phyloP scores from a whole-genome alignment of 2,113 vertebrate genomes.

The Todiramphus chloris region DNA sequence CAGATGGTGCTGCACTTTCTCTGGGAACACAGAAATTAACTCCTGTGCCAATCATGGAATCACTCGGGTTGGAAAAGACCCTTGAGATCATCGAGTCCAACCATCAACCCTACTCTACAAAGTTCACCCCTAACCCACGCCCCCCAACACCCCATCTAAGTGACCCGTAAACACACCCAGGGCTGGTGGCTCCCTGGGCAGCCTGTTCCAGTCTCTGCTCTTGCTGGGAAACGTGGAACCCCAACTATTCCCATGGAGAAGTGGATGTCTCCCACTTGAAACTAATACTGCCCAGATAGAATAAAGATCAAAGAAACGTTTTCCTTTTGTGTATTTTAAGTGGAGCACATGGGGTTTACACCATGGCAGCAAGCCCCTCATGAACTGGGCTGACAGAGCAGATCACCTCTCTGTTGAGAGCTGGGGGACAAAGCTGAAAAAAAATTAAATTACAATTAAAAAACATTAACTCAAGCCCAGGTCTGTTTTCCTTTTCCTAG shows the following conservation, averaged over 20 bases:
- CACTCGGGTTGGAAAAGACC: too few species aligned
- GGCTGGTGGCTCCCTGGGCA: too few species aligned
- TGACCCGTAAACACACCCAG: too few species aligned
- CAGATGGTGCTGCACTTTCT: not conserved
- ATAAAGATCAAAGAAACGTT: not conserved
- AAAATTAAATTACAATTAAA: not conserved
- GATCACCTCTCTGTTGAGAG: not conserved
- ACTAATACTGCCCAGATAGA: not conserved
- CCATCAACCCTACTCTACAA: too few species aligned
- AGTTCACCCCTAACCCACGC: too few species aligned
- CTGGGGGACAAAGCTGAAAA: not conserved
- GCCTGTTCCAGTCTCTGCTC: too few species aligned
- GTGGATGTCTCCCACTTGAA: not conserved
- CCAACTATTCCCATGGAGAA: not conserved
- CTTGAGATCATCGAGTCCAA: too few species aligned
- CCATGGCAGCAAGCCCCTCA: rapidly evolving
- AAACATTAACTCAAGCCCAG: not conserved
- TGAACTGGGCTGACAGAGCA: not conserved
- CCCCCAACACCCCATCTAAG: too few species aligned
- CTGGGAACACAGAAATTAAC: not conserved
- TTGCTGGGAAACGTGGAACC: not conserved
- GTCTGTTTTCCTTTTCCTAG: not conserved
- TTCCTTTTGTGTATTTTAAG: not conserved
- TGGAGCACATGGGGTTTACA: not conserved
- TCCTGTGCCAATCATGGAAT: not conserved